phyloP scores from a whole-genome alignment of 2,888 invertebrate species.

The Cantharis rustica region DNA sequence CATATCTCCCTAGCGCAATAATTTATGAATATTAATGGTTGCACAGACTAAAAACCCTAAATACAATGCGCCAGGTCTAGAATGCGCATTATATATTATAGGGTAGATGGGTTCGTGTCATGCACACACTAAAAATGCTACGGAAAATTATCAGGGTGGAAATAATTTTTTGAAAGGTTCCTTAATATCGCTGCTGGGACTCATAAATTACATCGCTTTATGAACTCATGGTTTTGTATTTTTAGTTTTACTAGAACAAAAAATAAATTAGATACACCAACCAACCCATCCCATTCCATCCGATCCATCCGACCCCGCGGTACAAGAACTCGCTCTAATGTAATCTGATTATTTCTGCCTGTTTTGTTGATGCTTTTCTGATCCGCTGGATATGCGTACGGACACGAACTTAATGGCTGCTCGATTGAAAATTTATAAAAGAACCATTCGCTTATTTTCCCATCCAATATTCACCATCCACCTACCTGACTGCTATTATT shows the following conservation, averaged over 20 bases:
- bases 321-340: constrained; percentile 5
- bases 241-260: constrained; percentile 21
- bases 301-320: not conserved
- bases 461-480: not conserved
- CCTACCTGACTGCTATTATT: not conserved
- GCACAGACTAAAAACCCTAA: constrained; percentile 33
- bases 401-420: constrained; percentile 1
- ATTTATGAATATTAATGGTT: constrained; percentile 50
- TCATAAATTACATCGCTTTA: constrained; percentile 26
- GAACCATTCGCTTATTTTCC: not conserved
- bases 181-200: constrained; percentile 29
- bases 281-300: not conserved
- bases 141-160: constrained; percentile 32
- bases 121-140: constrained; percentile 31
- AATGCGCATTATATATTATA: constrained; percentile 32
- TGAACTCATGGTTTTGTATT: constrained; percentile 13
- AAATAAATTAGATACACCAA: constrained; percentile 13
- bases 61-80: constrained; percentile 30
- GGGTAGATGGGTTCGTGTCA: constrained; percentile 33
- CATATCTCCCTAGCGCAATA: constrained; percentile 48
- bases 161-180: constrained; percentile 32
- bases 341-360: constrained; percentile 14
- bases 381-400: not conserved
- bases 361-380: constrained; percentile 12
- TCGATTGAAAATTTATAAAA: not conserved